Conservation (phyloP, 1,140 invertebrate genomes). For the Venturia canescens region DNA sequence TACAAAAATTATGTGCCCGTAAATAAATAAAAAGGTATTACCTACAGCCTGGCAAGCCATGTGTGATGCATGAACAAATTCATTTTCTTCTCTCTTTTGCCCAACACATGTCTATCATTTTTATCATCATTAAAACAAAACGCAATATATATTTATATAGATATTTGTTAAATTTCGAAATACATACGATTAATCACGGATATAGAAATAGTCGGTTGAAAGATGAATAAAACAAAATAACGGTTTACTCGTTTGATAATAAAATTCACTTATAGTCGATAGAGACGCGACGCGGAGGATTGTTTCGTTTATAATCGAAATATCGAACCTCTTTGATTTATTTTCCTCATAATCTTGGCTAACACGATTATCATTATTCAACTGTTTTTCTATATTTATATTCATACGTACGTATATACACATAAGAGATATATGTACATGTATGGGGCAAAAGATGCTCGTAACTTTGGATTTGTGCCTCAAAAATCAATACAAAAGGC, state of each 20-base stretch:
- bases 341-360: slow-evolving; percentile 21
- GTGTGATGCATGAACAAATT: slow-evolving; percentile 9
- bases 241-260: slow-evolving; percentile 18
- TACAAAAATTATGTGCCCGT: not conserved
- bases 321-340: slow-evolving; percentile 53
- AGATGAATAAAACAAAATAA: not conserved
- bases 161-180: too few relatives aligned
- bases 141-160: too few relatives aligned
- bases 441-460: too few relatives aligned
- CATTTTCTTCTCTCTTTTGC: slow-evolving; percentile 19
- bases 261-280: not conserved
- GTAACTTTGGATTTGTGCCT: too few relatives aligned
- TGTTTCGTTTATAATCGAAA: slow-evolving; percentile 29
- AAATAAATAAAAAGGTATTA: slow-evolving; percentile 13
- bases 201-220: too few relatives aligned
- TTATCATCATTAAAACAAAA: too few relatives aligned
- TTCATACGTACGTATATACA: not conserved
- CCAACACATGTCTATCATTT: not conserved
- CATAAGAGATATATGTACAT: not conserved
- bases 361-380: not conserved
- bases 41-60: slow-evolving; percentile 47
- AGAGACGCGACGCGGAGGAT: not conserved
- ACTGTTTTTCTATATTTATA: too few relatives aligned
- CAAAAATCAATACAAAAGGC: not conserved
- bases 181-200: too few relatives aligned